Base-by-base conservation (phyloP, 2,113 vertebrate species). In the Syngnathus typhle region DNA sequence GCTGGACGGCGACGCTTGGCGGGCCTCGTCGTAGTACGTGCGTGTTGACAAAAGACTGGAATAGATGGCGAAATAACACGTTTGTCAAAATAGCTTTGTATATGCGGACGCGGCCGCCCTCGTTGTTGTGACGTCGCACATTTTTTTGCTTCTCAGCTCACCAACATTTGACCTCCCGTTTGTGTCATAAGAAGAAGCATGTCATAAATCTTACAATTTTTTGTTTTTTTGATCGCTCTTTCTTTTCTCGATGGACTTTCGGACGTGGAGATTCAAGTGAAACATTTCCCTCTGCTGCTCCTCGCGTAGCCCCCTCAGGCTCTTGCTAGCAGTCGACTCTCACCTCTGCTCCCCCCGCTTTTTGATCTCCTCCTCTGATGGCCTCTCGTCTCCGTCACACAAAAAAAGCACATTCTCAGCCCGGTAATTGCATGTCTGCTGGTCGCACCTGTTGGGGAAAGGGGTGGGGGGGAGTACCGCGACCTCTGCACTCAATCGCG, bases 371-470 rank as follows among this genome's bases (percentile, higher is more conserved):
- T 15, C 43, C 76, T 82, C 72, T 71, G 70, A 83, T 84, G 77
- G 70, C 64, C 62, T 51, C 38, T 71, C 77, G 84, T 83, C 79
- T 82, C 67, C 78, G 84, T 75, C 84, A 80, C 69, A 12, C 5
- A n/a, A 54, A 23, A 76, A 77, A 80, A 72, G 77, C 79, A 74
- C 73, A 75, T 79, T 82, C 61, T 73, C 72, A 71, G 73, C 69
- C 64, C 68, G 71, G 75, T 89, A 88, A 89, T 87, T 87, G 87
- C 77, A 55, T 77, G 75, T 81, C 80, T 77, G 67, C 61, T 69
- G 64, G 78, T 78, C 78, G 74, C 88, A 90, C 89, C 88, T 89
- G 89, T 90, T 1, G 51, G 6, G 19, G 7, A 13, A 4, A 4
- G 5, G 36, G 5, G 19, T 12, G 19, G 10, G 11, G 55, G 56